These are phyloP conservation scores for Epizoanthus ramosus DNA, from an alignment of 92 coral and sea anemone genomes.

Conservation along the genomic window DNA sequence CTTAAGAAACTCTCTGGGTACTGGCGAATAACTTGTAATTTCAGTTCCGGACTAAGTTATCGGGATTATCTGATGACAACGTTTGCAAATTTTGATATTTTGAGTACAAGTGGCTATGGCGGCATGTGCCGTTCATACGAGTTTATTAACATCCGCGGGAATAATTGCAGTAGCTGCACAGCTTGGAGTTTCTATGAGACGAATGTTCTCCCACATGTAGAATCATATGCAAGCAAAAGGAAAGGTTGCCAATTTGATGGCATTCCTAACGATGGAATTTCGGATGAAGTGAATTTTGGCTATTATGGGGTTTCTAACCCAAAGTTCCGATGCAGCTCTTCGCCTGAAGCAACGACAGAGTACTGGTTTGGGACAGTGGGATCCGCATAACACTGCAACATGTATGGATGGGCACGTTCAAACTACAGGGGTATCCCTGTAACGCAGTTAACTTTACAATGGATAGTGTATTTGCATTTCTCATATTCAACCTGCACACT, in stretches of 20 bases:
- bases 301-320: conserved; percentile 23
- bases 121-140: conserved; percentile 37
- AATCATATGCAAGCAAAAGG: neutral
- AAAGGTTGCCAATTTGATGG: conserved; percentile 45
- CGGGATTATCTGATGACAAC: conserved; percentile 48
- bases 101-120: neutral
- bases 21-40: conserved; percentile 63
- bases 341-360: conserved; percentile 40
- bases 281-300: conserved; percentile 40
- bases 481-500: too few species aligned
- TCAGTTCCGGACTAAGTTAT: conserved; percentile 35
- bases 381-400: too few species aligned
- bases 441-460: too few species aligned
- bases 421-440: too few species aligned
- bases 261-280: conserved; percentile 1
- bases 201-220: neutral
- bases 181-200: conserved; percentile 27
- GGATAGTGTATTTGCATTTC: too few species aligned
- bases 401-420: too few species aligned
- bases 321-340: conserved; percentile 48
- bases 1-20: conserved; percentile 31
- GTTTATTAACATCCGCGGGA: conserved; percentile 42
- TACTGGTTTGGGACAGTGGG: conserved; percentile 45
- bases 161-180: conserved; percentile 30
- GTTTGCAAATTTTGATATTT: conserved; percentile 42